A percentile compares a stretch with the other conserved stretches of the same genome.
phyloP scores from a whole-genome alignment of 2,113 vertebrate genomes.

The Mesocricetus auratus region DNA sequence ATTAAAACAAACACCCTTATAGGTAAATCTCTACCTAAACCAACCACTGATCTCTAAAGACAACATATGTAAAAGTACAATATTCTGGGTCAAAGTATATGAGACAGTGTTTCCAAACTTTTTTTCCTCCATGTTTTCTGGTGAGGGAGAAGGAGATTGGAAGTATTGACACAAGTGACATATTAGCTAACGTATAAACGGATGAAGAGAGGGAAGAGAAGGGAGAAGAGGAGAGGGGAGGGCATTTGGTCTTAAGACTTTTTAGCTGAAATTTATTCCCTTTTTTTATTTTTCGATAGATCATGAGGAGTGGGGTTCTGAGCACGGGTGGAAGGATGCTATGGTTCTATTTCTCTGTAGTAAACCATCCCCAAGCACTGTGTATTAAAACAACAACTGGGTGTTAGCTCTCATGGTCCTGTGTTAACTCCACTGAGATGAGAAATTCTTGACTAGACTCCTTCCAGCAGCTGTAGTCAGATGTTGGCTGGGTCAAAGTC shows the following conservation, averaged over 20 bases:
- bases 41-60: not conserved
- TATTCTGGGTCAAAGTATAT: conserved; percentile 27
- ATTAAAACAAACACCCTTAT: not conserved
- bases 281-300: conserved; percentile 14
- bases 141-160: not conserved
- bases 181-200: not conserved
- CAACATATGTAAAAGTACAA: not conserved
- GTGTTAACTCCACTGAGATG: not conserved
- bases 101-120: not conserved
- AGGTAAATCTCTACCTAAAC: conserved; percentile 41
- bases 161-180: not conserved
- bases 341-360: not conserved
- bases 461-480: not conserved
- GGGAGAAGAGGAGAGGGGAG: not conserved
- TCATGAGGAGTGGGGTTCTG: not conserved
- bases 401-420: not conserved
- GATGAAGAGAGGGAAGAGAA: not conserved
- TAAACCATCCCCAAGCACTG: not conserved
- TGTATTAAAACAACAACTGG: not conserved
- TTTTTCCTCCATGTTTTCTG: not conserved
- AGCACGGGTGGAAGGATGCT: not conserved
- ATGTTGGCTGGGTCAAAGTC: not conserved
- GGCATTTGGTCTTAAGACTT: not conserved
- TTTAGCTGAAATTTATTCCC: conserved; percentile 21
- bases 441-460: not conserved